These are phyloP conservation scores for Sylvia atricapilla DNA, from an alignment of 2,113 vertebrate genomes.

Conservation along the genomic window DNA sequence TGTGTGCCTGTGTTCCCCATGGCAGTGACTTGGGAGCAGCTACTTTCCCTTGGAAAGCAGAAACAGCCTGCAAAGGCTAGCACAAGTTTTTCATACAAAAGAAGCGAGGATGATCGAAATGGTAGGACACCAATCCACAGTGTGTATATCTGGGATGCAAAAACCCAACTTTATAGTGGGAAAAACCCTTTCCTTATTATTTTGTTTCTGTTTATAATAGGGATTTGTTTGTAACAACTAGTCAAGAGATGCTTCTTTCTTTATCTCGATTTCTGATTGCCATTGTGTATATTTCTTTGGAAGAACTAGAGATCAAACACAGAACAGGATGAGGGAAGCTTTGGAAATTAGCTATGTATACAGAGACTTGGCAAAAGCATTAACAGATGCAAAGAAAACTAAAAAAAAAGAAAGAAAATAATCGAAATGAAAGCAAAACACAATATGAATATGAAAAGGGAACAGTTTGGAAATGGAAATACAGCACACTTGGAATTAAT, in stretches of 20 bases:
- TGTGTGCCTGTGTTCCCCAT: accelerated
- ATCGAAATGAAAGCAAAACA: conserved; percentile 22
- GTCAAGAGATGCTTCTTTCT: neutral
- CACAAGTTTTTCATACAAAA: neutral
- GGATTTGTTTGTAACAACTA: neutral
- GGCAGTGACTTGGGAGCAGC: neutral
- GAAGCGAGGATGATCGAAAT: neutral
- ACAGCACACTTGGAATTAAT: conserved; percentile 13
- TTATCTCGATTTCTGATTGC: neutral
- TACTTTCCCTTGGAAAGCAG: neutral
- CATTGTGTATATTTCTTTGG: conserved; percentile 23
- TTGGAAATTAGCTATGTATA: conserved; percentile 30
- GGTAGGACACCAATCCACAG: neutral
- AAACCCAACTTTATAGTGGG: neutral
- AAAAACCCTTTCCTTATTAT: neutral
- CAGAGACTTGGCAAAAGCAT: conserved; percentile 19
- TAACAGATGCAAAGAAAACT: conserved; percentile 4
- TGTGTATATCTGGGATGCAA: neutral
- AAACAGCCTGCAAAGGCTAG: neutral
- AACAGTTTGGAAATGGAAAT: conserved; percentile 40
- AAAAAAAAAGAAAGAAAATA: neutral
- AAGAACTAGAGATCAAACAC: neutral
- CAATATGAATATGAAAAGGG: conserved; percentile 35
- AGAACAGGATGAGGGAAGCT: neutral
- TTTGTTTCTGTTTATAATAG: neutral